Evolutionary conservation across 2,113 vertebrate species (phyloP).

Genomic region (Amphiprion percula): DNA sequence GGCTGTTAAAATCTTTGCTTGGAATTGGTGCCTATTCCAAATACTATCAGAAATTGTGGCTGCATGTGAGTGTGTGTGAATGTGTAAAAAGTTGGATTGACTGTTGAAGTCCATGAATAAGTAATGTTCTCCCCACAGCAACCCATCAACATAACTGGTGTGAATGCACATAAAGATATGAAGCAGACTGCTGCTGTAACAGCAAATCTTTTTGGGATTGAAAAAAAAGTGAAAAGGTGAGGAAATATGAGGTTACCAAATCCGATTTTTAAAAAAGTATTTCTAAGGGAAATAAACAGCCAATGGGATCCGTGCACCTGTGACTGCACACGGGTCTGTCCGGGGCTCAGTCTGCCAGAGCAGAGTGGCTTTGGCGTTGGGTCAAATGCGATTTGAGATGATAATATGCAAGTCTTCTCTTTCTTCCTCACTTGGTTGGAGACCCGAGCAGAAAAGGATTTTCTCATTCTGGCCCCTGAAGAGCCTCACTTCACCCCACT

Average conservation of each 20-base stretch:
- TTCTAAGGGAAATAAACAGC: constrained; percentile 5
- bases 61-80: constrained; percentile 7
- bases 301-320: constrained; percentile 61
- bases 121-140: constrained; percentile 45
- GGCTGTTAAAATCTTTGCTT: constrained; percentile 14
- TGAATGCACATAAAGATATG: constrained; percentile 24
- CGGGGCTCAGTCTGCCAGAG: constrained; percentile 27
- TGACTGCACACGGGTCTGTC: constrained; percentile 60
- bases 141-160: constrained; percentile 33
- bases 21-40: not conserved
- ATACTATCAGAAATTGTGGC: constrained; percentile 23
- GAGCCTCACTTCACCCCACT: constrained; percentile 63
- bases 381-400: constrained; percentile 32
- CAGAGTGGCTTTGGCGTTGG: not conserved
- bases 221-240: constrained; percentile 1
- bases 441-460: constrained; percentile 15
- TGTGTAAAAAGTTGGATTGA: constrained; percentile 17
- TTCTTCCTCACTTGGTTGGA: constrained; percentile 19
- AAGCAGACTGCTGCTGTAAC: constrained; percentile 3
- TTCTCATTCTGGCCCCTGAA: constrained; percentile 35
- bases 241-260: not conserved
- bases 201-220: constrained; percentile 14
- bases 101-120: constrained; percentile 59
- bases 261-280: no score
- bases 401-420: constrained; percentile 25